These are phyloP conservation scores for Stenurella melanura DNA, from an alignment of 2,888 invertebrate species.

Conservation along the genomic window DNA sequence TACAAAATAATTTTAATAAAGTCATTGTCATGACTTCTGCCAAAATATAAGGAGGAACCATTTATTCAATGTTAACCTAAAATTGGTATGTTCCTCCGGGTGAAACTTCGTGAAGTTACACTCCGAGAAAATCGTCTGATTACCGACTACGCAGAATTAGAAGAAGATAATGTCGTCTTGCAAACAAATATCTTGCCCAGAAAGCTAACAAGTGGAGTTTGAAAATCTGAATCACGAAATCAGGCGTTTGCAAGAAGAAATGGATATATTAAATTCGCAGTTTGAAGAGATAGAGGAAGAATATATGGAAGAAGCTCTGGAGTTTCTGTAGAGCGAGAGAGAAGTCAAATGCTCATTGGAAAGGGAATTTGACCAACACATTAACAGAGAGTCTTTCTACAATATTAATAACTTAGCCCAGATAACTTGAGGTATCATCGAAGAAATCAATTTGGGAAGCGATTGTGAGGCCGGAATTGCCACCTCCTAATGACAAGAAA, in stretches of 20 bases:
- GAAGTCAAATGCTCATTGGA: slow-evolving; percentile 97
- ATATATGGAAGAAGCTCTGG: slow-evolving; percentile 97
- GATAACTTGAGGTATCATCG: slow-evolving; percentile 89
- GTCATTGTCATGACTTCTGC: too few species aligned
- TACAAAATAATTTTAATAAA: too few species aligned
- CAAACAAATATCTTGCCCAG: slow-evolving; percentile 96
- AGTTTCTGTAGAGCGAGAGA: slow-evolving; percentile 94
- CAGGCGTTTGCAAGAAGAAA: slow-evolving; percentile 92
- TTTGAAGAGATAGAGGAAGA: slow-evolving; percentile 96
- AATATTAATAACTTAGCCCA: slow-evolving; percentile 93
- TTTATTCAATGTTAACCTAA: too few species aligned
- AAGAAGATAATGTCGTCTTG: slow-evolving; percentile 97
- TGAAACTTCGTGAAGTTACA: slow-evolving; percentile 93
- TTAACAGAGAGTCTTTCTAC: slow-evolving; percentile 92
- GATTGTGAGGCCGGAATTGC: slow-evolving; percentile 84
- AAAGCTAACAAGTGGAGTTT: slow-evolving; percentile 97
- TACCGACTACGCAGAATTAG: slow-evolving; percentile 95
- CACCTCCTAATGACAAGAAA: slow-evolving; percentile 79
- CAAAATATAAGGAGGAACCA: too few species aligned
- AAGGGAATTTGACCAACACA: slow-evolving; percentile 93
- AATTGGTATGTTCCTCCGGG: too few species aligned
- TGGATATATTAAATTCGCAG: slow-evolving; percentile 89
- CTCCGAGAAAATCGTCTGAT: slow-evolving; percentile 93
- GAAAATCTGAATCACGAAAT: slow-evolving; percentile 98
- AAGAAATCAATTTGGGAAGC: slow-evolving; percentile 83